Percentiles rank a stretch among this genome's conserved stretches.
Evolutionary conservation across 2,113 vertebrate species (phyloP).

Genomic region (Rhinichthys klamathensis): DNA sequence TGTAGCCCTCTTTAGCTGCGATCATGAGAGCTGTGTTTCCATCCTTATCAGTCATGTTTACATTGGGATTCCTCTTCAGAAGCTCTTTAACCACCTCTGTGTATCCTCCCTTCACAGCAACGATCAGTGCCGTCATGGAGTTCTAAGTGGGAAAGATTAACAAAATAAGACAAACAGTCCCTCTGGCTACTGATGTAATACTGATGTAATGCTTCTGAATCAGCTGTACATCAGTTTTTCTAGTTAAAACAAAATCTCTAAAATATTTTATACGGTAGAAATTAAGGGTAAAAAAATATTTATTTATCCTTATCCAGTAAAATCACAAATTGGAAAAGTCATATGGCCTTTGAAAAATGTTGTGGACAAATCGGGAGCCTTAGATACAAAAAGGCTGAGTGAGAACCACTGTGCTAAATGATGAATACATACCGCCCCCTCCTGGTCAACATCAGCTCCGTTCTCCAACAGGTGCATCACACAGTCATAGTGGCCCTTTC

Average conservation of each 20-base stretch:
- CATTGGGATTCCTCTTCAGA: constrained; percentile 93
- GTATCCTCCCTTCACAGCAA: constrained; percentile 92
- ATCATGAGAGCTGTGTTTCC: constrained; percentile 98
- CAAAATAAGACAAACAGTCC: neutral
- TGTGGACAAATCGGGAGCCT: neutral
- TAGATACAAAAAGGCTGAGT: neutral
- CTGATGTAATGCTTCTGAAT: neutral
- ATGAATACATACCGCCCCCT: constrained; percentile 87
- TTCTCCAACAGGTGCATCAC: constrained; percentile 92
- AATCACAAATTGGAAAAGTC: neutral
- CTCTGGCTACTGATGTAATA: too few species aligned
- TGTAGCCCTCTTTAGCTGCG: constrained; percentile 93
- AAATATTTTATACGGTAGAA: neutral
- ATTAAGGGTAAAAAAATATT: neutral
- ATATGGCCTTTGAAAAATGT: neutral
- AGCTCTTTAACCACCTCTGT: constrained; percentile 95
- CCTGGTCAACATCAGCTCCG: constrained; percentile 96
- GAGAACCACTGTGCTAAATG: neutral
- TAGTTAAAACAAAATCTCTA: neutral
- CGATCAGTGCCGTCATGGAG: constrained; percentile 97
- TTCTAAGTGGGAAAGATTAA: constrained; percentile 76
- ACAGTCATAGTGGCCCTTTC: constrained; percentile 92
- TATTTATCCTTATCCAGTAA: neutral
- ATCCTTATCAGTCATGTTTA: constrained; percentile 97
- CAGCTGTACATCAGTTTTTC: neutral